phyloP scores from a whole-genome alignment of 2,113 vertebrate genomes.

The Platichthys stellatus region DNA sequence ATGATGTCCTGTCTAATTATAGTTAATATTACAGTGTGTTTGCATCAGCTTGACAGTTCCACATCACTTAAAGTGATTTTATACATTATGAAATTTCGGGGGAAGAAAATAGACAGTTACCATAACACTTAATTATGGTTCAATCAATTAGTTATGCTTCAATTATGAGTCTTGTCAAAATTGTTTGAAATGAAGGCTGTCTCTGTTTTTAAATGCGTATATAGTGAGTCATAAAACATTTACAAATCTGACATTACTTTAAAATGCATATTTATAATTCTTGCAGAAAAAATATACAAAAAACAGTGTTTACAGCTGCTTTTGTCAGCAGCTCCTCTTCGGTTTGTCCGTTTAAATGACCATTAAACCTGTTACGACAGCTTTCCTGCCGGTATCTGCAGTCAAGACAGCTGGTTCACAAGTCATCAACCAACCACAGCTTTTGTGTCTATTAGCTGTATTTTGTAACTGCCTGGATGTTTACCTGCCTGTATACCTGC shows the following conservation, averaged over 20 bases:
- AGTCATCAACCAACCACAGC: too few species aligned
- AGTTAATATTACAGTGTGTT: slow-evolving; percentile 38
- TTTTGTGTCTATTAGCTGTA: background rate
- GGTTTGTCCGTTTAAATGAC: background rate
- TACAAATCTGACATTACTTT: background rate
- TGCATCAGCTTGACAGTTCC: slow-evolving; percentile 28
- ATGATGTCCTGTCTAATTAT: slow-evolving; percentile 51
- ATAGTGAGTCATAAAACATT: too few species aligned
- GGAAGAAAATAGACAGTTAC: background rate
- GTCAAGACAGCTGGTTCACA: too few species aligned
- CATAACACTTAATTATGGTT: too few species aligned
- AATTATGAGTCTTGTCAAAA: background rate
- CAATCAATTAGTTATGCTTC: background rate
- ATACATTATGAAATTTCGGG: too few species aligned
- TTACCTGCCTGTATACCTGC: background rate
- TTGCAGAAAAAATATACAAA: background rate
- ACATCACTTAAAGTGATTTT: slow-evolving; percentile 2
- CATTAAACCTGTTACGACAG: too few species aligned
- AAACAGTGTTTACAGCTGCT: background rate
- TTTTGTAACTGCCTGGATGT: background rate
- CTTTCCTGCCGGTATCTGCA: too few species aligned
- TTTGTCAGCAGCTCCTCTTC: background rate
- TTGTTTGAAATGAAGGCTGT: background rate
- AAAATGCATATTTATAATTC: background rate
- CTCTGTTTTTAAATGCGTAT: background rate